These are phyloP conservation scores for Zeugodacus cucurbitae DNA, from an alignment of 1,140 invertebrate species.

Conservation along the genomic window DNA sequence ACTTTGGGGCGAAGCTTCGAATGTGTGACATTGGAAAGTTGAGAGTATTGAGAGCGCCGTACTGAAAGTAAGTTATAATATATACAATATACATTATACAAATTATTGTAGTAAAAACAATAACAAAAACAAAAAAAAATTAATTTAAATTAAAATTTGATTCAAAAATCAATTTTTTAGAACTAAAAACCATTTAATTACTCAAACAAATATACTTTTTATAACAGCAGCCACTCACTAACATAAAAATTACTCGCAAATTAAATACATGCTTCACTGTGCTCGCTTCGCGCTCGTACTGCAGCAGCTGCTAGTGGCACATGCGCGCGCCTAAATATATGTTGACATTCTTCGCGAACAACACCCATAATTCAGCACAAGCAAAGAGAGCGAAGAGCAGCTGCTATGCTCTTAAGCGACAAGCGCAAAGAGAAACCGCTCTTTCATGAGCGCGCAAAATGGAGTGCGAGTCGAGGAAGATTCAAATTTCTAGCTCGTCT, in stretches of 20 bases:
- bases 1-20: neutral
- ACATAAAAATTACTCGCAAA: neutral
- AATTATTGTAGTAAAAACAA: neutral
- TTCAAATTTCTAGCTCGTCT: neutral
- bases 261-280: too few relatives aligned
- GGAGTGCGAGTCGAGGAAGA: neutral
- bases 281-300: neutral
- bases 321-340: neutral
- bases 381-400: neutral
- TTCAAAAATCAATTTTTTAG: too few relatives aligned
- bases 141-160: too few relatives aligned
- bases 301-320: neutral
- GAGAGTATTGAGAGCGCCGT: neutral
- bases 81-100: neutral
- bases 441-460: neutral
- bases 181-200: too few relatives aligned
- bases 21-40: conserved; percentile 9
- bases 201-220: neutral
- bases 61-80: neutral
- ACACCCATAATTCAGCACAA: conserved; percentile 9
- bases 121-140: too few relatives aligned
- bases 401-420: neutral
- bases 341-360: neutral
- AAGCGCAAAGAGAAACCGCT: neutral
- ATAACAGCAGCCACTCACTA: neutral